These are phyloP conservation scores for Pempheris klunzingeri DNA, from an alignment of 2,797 vertebrate genomes.

Conservation along the genomic window DNA sequence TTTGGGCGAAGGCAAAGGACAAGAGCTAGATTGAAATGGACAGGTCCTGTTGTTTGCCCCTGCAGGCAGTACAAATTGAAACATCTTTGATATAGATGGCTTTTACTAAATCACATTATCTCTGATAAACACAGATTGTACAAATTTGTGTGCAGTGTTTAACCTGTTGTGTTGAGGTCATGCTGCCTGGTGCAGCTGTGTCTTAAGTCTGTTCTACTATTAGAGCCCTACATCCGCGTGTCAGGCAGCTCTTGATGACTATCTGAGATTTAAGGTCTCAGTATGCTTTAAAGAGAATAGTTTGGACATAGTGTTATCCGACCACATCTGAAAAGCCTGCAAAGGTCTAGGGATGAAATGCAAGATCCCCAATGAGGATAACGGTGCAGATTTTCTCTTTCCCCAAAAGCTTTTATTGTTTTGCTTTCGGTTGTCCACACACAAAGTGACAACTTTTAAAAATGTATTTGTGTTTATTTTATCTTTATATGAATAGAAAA, in stretches of 20 bases:
- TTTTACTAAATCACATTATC: too few species aligned
- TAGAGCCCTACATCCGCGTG: background rate
- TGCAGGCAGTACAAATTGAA: background rate
- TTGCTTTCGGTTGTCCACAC: too few species aligned
- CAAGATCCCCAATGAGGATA: too few species aligned
- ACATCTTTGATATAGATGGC: too few species aligned
- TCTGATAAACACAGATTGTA: too few species aligned
- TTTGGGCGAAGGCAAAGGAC: background rate
- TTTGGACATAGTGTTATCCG: background rate
- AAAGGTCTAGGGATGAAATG: too few species aligned
- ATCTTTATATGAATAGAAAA: too few species aligned
- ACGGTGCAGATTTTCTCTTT: too few species aligned
- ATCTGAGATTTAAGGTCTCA: background rate
- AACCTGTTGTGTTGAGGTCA: conserved; percentile 3
- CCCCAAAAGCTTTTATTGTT: too few species aligned
- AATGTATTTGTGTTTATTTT: too few species aligned
- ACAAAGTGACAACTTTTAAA: too few species aligned
- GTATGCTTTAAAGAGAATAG: background rate
- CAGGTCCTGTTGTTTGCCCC: background rate
- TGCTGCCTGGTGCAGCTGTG: background rate
- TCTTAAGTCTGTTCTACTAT: background rate
- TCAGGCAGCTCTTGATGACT: background rate
- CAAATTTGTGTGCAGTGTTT: background rate
- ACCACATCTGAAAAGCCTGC: background rate
- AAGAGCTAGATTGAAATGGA: background rate